These are phyloP conservation scores for Amphipyra tragopoginis DNA, from an alignment of 2,888 invertebrate species.

Conservation along the genomic window DNA sequence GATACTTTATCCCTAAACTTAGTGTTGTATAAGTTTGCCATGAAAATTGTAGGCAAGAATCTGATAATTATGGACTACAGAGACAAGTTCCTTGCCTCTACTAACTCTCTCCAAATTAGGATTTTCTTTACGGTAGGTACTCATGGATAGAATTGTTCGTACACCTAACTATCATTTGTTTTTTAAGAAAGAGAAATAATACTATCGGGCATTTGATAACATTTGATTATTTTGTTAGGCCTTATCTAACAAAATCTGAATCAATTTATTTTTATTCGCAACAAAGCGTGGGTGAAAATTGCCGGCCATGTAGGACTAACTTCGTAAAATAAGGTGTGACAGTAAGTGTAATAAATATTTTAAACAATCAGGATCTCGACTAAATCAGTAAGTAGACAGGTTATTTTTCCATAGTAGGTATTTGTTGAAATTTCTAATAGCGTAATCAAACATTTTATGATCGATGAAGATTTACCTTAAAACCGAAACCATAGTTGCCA, in stretches of 20 bases:
- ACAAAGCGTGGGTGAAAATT: constrained; percentile 27
- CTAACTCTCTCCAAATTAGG: too few species aligned
- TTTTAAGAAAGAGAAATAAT: constrained; percentile 12
- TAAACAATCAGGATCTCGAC: constrained; percentile 6
- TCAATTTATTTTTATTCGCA: constrained; percentile 15
- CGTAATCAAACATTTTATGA: not conserved
- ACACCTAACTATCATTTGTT: too few species aligned
- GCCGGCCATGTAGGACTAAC: constrained; percentile 3
- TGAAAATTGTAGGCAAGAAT: too few species aligned
- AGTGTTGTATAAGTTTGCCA: not conserved
- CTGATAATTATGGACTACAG: too few species aligned
- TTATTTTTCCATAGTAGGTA: not conserved
- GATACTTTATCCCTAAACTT: constrained; percentile 4
- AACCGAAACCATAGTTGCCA: constrained; percentile 30
- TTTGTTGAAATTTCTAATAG: too few species aligned
- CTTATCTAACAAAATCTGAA: constrained; percentile 29
- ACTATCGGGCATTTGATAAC: constrained; percentile 1
- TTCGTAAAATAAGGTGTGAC: constrained; percentile 17
- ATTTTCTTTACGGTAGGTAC: too few species aligned
- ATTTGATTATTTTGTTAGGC: constrained; percentile 2
- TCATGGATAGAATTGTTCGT: too few species aligned
- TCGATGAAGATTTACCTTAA: constrained; percentile 35
- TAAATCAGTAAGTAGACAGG: constrained; percentile 11
- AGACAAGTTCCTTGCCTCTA: too few species aligned
- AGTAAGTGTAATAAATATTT: not conserved